phyloP scores from a whole-genome alignment of 2,888 invertebrate genomes.

The Coelinius sp. region DNA sequence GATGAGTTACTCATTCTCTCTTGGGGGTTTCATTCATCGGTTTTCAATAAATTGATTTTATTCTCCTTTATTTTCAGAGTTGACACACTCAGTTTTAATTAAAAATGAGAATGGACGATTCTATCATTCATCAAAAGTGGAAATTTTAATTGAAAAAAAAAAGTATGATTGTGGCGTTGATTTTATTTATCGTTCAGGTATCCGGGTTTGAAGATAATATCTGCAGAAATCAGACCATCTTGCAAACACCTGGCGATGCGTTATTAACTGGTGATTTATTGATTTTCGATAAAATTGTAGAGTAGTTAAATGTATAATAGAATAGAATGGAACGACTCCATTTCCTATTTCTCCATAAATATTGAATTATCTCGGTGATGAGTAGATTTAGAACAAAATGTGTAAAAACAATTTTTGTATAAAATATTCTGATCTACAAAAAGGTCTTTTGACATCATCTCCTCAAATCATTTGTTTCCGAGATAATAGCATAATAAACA shows the following conservation, averaged over 20 bases:
- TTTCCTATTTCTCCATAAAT: too few species aligned
- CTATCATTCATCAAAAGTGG: not conserved
- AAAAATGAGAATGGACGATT: not conserved
- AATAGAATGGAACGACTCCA: too few species aligned
- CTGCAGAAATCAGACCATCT: slow-evolving; percentile 58
- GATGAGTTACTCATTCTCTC: not conserved
- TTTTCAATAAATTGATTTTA: not conserved
- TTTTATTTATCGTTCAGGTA: slow-evolving; percentile 43
- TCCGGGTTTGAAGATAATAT: slow-evolving; percentile 45
- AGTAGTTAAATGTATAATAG: not conserved
- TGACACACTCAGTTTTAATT: not conserved
- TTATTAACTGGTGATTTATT: slow-evolving; percentile 59
- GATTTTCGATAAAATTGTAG: not conserved
- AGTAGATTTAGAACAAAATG: too few species aligned
- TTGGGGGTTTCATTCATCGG: not conserved
- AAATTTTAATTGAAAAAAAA: slow-evolving; percentile 2
- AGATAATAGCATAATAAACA: too few species aligned
- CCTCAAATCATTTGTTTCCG: too few species aligned
- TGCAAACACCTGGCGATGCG: slow-evolving; percentile 63
- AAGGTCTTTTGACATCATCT: too few species aligned
- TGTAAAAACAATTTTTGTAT: too few species aligned
- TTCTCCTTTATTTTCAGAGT: slow-evolving; percentile 7
- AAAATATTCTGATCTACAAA: too few species aligned
- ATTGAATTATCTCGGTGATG: too few species aligned
- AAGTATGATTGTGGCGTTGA: slow-evolving; percentile 29